A percentile compares a stretch with the other conserved stretches of the same genome.
phyloP scores from a whole-genome alignment of 2,797 vertebrate genomes.

The Echiichthys vipera region DNA sequence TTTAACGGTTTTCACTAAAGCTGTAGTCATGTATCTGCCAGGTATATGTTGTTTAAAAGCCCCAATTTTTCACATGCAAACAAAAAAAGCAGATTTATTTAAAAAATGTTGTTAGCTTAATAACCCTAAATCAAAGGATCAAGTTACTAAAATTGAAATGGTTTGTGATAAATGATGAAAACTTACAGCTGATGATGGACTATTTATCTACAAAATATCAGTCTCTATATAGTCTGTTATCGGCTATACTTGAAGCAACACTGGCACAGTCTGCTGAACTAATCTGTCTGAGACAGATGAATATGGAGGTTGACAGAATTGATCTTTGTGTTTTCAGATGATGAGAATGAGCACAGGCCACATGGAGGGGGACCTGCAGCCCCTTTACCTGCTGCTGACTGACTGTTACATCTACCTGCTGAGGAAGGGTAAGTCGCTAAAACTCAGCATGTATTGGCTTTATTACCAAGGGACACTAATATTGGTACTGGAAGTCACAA shows the following conservation, averaged over 20 bases:
- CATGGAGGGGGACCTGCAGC: conserved; percentile 97
- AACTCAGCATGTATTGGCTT: background rate
- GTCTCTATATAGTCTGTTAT: background rate
- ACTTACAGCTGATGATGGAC: background rate
- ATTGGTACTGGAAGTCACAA: background rate
- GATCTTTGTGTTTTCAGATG: conserved; percentile 85
- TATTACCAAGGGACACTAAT: background rate
- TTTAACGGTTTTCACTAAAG: background rate
- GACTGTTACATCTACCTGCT: conserved; percentile 97
- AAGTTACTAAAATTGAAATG: background rate
- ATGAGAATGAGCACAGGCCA: conserved; percentile 97
- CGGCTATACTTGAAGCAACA: background rate
- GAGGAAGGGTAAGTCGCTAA: conserved; percentile 88
- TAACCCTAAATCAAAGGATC: background rate
- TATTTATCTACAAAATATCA: background rate
- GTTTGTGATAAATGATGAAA: background rate
- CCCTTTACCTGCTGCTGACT: conserved; percentile 94
- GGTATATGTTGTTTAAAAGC: background rate
- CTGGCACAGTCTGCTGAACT: background rate
- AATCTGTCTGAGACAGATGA: background rate
- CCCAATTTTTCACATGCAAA: background rate
- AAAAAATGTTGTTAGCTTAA: background rate
- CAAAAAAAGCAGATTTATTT: background rate
- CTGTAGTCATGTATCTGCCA: background rate
- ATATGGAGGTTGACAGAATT: background rate